Evolutionary conservation across 2,888 invertebrate species (phyloP).

Genomic region (Callyntrura sp.): DNA sequence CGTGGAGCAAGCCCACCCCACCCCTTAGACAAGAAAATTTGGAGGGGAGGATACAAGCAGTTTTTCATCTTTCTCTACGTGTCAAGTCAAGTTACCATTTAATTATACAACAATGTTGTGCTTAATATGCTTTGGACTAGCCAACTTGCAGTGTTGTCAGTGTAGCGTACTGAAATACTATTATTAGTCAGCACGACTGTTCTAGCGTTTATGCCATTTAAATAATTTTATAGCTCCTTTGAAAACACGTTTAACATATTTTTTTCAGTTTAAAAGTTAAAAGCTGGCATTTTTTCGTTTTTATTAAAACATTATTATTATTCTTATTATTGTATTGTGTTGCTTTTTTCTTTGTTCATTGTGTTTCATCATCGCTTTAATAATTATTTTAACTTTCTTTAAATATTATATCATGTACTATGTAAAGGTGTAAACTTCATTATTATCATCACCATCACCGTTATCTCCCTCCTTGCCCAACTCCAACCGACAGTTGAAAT

Average conservation of each 20-base stretch:
- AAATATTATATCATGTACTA: slow-evolving; percentile 16
- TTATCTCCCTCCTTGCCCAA: neutral
- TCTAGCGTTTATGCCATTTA: neutral
- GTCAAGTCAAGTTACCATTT: no score
- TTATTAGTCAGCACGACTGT: no score
- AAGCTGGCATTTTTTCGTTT: slow-evolving; percentile 65
- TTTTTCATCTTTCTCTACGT: no score
- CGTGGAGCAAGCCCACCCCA: neutral
- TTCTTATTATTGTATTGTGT: slow-evolving; percentile 55
- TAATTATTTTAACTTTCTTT: slow-evolving; percentile 6
- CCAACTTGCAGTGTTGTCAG: no score
- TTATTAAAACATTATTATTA: slow-evolving; percentile 67
- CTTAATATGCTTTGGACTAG: no score
- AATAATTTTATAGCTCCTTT: neutral
- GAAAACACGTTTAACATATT: neutral
- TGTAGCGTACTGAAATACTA: no score
- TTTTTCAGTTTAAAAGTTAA: slow-evolving; percentile 62
- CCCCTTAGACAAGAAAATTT: no score
- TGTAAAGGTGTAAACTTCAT: slow-evolving; percentile 5
- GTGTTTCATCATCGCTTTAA: slow-evolving; percentile 7
- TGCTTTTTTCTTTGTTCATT: slow-evolving; percentile 40
- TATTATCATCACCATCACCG: slow-evolving; percentile 4
- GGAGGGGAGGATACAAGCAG: no score
- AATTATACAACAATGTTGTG: no score
- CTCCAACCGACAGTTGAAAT: no score